Evolutionary conservation across 1,140 invertebrate genomes (phyloP).

Genomic region (Cotesia chilonis): DNA sequence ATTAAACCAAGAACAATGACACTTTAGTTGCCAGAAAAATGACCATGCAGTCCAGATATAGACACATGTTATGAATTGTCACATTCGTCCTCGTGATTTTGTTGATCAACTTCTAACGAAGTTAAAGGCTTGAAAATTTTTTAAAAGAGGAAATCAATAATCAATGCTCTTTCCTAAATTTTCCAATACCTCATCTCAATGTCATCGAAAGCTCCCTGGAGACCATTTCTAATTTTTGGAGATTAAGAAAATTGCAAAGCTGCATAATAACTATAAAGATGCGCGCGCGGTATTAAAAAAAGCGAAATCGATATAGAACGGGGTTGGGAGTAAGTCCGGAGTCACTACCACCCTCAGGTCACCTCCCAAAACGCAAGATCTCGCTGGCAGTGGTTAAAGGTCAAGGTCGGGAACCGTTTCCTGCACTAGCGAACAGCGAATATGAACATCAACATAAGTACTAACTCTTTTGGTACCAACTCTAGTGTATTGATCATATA

Average conservation of each 20-base stretch:
- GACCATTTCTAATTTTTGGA: too few species aligned
- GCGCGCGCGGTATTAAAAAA: conserved; percentile 8
- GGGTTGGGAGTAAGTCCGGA: conserved; percentile 31
- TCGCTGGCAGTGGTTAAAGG: conserved; percentile 52
- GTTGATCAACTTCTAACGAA: too few species aligned
- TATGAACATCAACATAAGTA: too few species aligned
- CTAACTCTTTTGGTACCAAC: background rate
- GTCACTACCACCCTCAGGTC: conserved; percentile 27
- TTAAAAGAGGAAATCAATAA: too few species aligned
- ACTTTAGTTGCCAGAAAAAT: conserved; percentile 12
- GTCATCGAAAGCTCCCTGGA: too few species aligned
- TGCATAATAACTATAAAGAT: conserved; percentile 5
- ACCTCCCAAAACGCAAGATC: conserved; percentile 44
- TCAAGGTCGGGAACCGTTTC: conserved; percentile 60
- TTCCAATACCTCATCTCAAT: too few species aligned
- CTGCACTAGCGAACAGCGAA: conserved; percentile 51
- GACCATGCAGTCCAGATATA: background rate
- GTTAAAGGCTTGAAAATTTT: too few species aligned
- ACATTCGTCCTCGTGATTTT: conserved; percentile 1
- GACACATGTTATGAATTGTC: background rate
- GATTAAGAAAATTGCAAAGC: background rate
- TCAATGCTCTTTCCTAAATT: too few species aligned
- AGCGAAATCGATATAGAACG: conserved; percentile 34
- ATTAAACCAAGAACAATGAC: conserved; percentile 23
- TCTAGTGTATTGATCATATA: background rate